Evolutionary conservation across 1,140 invertebrate species (phyloP).

Genomic region (Drusus annulatus): DNA sequence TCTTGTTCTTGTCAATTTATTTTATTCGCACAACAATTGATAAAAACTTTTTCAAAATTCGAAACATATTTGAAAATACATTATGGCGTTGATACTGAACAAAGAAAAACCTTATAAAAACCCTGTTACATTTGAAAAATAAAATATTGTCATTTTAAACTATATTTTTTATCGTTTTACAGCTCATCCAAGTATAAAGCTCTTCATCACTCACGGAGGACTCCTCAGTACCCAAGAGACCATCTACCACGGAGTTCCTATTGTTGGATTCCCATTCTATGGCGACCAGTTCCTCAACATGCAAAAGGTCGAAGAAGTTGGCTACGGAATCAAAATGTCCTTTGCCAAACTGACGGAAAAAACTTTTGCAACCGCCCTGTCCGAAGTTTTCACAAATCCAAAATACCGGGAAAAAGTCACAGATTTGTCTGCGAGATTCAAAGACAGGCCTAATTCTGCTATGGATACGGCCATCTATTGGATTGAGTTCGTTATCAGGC

Average conservation of each 20-base stretch:
- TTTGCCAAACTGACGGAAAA: constrained; percentile 36
- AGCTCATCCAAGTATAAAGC: constrained; percentile 65
- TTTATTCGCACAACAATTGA: too few species aligned
- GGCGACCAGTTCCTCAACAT: constrained; percentile 66
- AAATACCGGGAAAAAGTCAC: constrained; percentile 60
- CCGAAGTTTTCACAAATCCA: constrained; percentile 57
- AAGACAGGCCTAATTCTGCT: constrained; percentile 64
- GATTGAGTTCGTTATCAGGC: constrained; percentile 69
- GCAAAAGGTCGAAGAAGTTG: constrained; percentile 31
- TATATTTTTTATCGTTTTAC: constrained; percentile 40
- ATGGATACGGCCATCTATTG: constrained; percentile 66
- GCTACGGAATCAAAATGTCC: constrained; percentile 33
- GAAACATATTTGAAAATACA: too few species aligned
- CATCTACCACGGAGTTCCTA: constrained; percentile 73
- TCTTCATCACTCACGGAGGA: constrained; percentile 76
- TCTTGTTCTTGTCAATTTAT: too few species aligned
- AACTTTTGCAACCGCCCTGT: constrained; percentile 53
- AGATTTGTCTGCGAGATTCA: constrained; percentile 61
- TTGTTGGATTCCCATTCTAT: constrained; percentile 74
- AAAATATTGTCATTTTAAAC: neutral
- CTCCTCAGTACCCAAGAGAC: constrained; percentile 74
- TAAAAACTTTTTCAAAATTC: too few species aligned
- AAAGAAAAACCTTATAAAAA: too few species aligned
- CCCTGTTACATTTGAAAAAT: too few species aligned
- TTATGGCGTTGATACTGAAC: too few species aligned